Percentiles rank a stretch among this genome's conserved stretches.
These are phyloP conservation scores for Larimichthys crocea DNA, from an alignment of 2,113 vertebrate species.

Conservation along the genomic window DNA sequence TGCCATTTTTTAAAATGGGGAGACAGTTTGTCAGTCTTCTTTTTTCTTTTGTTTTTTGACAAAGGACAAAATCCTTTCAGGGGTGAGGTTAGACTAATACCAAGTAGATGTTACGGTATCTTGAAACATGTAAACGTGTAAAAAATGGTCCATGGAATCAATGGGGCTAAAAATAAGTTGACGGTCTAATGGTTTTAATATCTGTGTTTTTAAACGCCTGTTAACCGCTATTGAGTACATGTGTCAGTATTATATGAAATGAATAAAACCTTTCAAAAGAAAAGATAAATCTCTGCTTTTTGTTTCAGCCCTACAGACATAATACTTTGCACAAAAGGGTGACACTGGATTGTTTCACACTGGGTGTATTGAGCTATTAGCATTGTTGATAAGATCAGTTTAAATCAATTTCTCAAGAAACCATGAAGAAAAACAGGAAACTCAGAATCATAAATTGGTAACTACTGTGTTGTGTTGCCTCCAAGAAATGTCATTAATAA, in stretches of 20 bases:
- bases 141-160: slow-evolving; percentile 77
- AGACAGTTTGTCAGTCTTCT: slow-evolving; percentile 69
- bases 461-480: slow-evolving; percentile 33
- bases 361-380: background rate
- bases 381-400: background rate
- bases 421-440: slow-evolving; percentile 8
- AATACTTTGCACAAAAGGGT: background rate
- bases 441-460: slow-evolving; percentile 16
- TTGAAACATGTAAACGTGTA: slow-evolving; percentile 84
- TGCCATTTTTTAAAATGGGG: slow-evolving; percentile 70
- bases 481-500: slow-evolving; percentile 23
- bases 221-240: slow-evolving; percentile 87
- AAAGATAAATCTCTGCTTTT: slow-evolving; percentile 21
- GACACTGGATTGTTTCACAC: background rate
- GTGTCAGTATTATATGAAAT: slow-evolving; percentile 88
- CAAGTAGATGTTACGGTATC: slow-evolving; percentile 84
- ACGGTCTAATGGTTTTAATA: slow-evolving; percentile 85
- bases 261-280: slow-evolving; percentile 86
- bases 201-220: slow-evolving; percentile 89
- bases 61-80: slow-evolving; percentile 71
- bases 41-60: slow-evolving; percentile 59
- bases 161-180: slow-evolving; percentile 76
- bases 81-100: slow-evolving; percentile 78
- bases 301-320: slow-evolving; percentile 5
- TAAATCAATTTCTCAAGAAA: slow-evolving; percentile 33